Base-by-base conservation (phyloP, 2,888 invertebrate genomes). In the Lysandra bellargus region DNA sequence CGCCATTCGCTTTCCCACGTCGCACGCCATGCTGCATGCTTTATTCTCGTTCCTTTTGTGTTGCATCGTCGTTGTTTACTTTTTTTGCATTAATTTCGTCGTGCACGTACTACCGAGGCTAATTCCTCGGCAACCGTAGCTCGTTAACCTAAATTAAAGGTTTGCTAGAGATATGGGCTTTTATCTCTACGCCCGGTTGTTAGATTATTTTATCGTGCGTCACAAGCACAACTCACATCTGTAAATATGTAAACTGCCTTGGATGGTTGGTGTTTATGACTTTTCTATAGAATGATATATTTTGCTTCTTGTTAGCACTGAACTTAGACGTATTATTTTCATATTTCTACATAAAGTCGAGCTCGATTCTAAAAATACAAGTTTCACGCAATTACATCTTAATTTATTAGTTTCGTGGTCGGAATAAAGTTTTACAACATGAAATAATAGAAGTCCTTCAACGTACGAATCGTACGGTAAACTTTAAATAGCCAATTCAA, bases 1-100 rank as follows among this genome's bases (percentile, higher is more conserved):
- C 87, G 89, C 91, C 90, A 92, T 93, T 93, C 93, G 93, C 93
- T 93, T 94, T 94, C 93, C 93, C 93, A 94, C 92, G 93, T 93
- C 89, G 90, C 88, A 87, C 88, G 86, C 87, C 87, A 88, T 88
- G 89, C 87, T 85, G 89, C 89, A 89, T 88, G 89, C 88, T 89
- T 89, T 87, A 87, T 88, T 89, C 88, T 91, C 86, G 85, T 90
- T 91, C 90, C 88, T 90, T 90, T 90, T 89, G 87, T 87, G 88
- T 90, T 90, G 85, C 86, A 86, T 87, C 82, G 85, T 86, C 87
- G 87, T 89, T 90, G 86, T 84, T 89, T 88, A 87, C 87, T 88
- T 88, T 89, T 89, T 88, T 90, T 87, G 85, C 83, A 80, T 83
- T 81, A 81, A 81, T 61, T 80, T 80, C 81, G 81, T 85, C 86